Conservation (phyloP, 2,888 invertebrate species). For the Apamea crenata region DNA sequence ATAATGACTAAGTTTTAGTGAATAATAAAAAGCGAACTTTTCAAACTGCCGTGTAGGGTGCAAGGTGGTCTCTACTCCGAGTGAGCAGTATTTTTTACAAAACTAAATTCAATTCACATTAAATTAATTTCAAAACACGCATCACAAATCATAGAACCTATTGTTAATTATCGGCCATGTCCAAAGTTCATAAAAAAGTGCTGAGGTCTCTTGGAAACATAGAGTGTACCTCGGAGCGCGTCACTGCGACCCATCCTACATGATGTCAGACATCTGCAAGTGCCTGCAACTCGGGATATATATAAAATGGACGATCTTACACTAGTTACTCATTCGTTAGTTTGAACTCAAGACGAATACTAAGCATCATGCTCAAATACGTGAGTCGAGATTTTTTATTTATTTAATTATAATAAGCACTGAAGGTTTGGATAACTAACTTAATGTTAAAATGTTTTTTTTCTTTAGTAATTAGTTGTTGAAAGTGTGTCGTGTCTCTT, state of each 20-base stretch:
- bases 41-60: background rate
- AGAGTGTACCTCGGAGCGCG: constrained; percentile 72
- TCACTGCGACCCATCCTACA: constrained; percentile 78
- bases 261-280: constrained; percentile 86
- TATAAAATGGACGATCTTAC: constrained; percentile 87
- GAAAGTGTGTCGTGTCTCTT: constrained; percentile 76
- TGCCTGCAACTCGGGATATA: constrained; percentile 83
- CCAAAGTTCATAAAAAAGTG: constrained; percentile 77
- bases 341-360: constrained; percentile 87
- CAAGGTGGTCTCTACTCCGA: background rate
- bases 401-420: constrained; percentile 64
- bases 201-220: constrained; percentile 70
- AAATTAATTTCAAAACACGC: background rate
- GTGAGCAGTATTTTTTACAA: background rate
- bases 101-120: background rate
- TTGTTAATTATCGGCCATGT: constrained; percentile 68
- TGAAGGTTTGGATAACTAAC: constrained; percentile 48
- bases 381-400: constrained; percentile 78
- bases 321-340: constrained; percentile 88
- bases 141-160: constrained; percentile 50
- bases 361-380: constrained; percentile 89
- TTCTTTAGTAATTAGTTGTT: constrained; percentile 67
- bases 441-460: background rate
- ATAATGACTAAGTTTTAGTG: background rate
- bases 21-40: background rate